Evolutionary conservation across 2,888 invertebrate species (phyloP).

Genomic region (Ectemnius lituratus): DNA sequence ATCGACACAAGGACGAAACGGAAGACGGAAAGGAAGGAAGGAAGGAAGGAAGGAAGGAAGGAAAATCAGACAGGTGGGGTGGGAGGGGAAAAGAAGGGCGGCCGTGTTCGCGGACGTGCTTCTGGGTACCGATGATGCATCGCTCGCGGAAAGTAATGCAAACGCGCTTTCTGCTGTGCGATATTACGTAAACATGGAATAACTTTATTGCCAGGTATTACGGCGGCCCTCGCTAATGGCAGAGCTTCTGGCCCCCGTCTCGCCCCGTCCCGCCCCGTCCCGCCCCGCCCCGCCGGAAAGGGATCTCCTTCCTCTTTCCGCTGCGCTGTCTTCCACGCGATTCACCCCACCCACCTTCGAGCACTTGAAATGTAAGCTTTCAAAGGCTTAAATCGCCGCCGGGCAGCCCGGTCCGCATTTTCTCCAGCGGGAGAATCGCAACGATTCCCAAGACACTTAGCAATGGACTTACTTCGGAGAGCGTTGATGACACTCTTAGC

Average conservation of each 20-base stretch:
- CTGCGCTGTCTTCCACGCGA: conserved; percentile 13
- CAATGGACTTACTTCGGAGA: too few relatives aligned
- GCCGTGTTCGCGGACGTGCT: conserved; percentile 1
- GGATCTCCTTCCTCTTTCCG: neutral
- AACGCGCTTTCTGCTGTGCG: conserved; percentile 44
- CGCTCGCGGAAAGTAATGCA: conserved; percentile 42
- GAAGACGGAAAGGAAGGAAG: conserved; percentile 14
- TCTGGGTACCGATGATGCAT: conserved; percentile 48
- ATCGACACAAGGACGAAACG: neutral
- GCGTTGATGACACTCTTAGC: too few relatives aligned
- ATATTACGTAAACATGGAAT: conserved; percentile 66
- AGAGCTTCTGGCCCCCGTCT: neutral
- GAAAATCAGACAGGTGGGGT: conserved; percentile 2
- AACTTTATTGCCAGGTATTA: conserved; percentile 57
- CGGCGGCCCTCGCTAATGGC: conserved; percentile 39
- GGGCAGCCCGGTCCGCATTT: too few relatives aligned
- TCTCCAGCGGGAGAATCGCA: too few relatives aligned
- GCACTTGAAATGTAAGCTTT: too few relatives aligned
- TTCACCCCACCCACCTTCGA: neutral
- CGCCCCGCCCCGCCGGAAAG: neutral
- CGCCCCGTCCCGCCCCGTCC: neutral
- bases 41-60: neutral
- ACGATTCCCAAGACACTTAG: too few relatives aligned
- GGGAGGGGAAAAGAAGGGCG: conserved; percentile 5
- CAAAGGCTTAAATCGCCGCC: too few relatives aligned